A percentile compares a stretch with the other conserved stretches of the same genome.
Evolutionary conservation across 2,888 invertebrate species (phyloP).

Genomic region (Diaphora mendica): DNA sequence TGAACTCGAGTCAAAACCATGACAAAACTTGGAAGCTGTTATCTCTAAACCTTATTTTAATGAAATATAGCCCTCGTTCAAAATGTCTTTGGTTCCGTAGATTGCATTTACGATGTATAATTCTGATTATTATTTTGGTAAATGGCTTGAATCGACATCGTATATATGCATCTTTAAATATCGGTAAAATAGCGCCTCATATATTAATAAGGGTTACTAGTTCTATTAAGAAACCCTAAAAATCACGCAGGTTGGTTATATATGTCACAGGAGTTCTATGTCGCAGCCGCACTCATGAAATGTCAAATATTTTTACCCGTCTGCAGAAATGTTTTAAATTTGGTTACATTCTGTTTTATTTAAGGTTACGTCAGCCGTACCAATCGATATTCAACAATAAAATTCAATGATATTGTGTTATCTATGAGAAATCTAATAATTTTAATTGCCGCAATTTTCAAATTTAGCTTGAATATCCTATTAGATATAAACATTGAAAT

Average conservation of each 20-base stretch:
- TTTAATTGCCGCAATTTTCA: too few species aligned
- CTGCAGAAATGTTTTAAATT: background rate
- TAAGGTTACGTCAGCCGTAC: too few species aligned
- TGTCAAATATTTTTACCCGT: background rate
- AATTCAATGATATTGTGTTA: background rate
- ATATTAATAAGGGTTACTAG: background rate
- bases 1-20: slow-evolving; percentile 22
- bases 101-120: background rate
- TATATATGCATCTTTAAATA: too few species aligned
- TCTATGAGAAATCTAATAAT: background rate
- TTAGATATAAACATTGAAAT: background rate
- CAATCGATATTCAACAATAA: too few species aligned
- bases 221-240: background rate
- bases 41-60: slow-evolving; percentile 23
- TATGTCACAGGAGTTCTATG: too few species aligned
- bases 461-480: too few species aligned
- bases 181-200: background rate
- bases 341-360: too few species aligned
- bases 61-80: slow-evolving; percentile 5
- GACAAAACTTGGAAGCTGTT: slow-evolving; percentile 9
- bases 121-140: background rate
- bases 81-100: background rate
- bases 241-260: background rate
- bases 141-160: background rate
- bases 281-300: too few species aligned